Conservation (phyloP, 2,113 vertebrate species). For the Amblyopsis rosae region DNA sequence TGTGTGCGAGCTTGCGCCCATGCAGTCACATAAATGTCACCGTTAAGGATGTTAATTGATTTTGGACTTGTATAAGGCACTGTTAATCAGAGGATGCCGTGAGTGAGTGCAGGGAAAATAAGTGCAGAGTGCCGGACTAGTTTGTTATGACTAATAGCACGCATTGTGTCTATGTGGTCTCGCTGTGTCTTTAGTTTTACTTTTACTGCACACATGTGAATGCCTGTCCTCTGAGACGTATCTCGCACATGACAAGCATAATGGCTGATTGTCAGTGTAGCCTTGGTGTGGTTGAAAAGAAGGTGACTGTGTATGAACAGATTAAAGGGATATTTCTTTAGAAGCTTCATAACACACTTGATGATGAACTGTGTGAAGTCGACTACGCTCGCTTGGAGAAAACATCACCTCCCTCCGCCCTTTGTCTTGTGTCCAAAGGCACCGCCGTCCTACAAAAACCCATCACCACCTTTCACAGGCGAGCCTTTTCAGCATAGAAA, state of each 20-base stretch:
- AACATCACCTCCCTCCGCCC: constrained; percentile 48
- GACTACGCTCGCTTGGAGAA: constrained; percentile 10
- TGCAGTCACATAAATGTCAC: constrained; percentile 40
- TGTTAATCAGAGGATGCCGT: constrained; percentile 35
- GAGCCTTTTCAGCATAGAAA: constrained; percentile 59
- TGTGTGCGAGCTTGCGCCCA: constrained; percentile 19
- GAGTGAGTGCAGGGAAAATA: background rate
- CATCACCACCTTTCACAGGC: constrained; percentile 61
- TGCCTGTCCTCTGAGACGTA: constrained; percentile 25
- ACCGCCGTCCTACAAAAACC: constrained; percentile 54
- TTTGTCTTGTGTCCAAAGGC: constrained; percentile 58
- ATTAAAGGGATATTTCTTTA: constrained; percentile 49
- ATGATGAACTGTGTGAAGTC: constrained; percentile 58
- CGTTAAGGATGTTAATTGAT: constrained; percentile 64
- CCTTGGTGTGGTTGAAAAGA: constrained; percentile 39
- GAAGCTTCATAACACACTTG: constrained; percentile 40
- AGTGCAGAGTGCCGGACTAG: background rate
- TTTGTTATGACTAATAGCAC: background rate
- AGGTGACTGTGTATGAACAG: constrained; percentile 35
- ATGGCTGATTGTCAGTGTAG: constrained; percentile 24
- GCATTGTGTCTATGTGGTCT: background rate
- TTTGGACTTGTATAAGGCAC: constrained; percentile 50
- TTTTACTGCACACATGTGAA: constrained; percentile 20
- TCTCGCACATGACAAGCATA: constrained; percentile 20
- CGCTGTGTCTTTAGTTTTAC: constrained; percentile 3